Base-by-base conservation (phyloP, 2,113 vertebrate species). In the Tragelaphus scriptus region DNA sequence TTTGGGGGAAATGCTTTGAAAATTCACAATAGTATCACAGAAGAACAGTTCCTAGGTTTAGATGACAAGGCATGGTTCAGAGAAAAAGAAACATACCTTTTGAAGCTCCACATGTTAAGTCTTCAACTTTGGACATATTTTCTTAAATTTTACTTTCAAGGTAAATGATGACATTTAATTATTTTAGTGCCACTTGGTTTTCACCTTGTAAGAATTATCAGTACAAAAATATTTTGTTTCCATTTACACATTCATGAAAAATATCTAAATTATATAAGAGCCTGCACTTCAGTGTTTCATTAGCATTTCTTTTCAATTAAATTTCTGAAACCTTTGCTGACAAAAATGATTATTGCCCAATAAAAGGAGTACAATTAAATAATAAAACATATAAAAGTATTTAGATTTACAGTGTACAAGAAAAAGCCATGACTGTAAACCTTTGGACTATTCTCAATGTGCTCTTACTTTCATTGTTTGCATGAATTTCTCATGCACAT, bases 161-260 rank as follows among this genome's bases (percentile, higher is more conserved):
- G 16, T 65, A 92, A 19, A 47, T 44, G 16, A 58, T 88, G 28
- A 13, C 13, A 51, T 61, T 65, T 95, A 59, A 85, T 88, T 87
- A 44, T 15, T 32, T 79, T 79, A 85, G 21, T 75, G 4, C 32
- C 23, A 51, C 13, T 56, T 97, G 58, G 0, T 40, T 97, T 95
- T 89, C 53, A 16, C 96, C 26, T 61, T 89, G 13, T 55, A 55
- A 86, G 4, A 1, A 61, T 71, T 94, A 80, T 55, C 21, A 55
- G 30, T 23, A 44, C 6, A 84, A 63, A 92, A 85, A 79, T 23
- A 77, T 80, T 93, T 82, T 93, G 32, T 86, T 97, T 95, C n/a
- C 63, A 63, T 12, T 87, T 88, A 49, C 2, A 82, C 71, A 85
- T 65, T 81, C 13, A 16, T 77, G 8, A 68, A 88, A 89, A 89